Conservation (phyloP, 2,888 invertebrate genomes). For the Chrysotoxum bicinctum region DNA sequence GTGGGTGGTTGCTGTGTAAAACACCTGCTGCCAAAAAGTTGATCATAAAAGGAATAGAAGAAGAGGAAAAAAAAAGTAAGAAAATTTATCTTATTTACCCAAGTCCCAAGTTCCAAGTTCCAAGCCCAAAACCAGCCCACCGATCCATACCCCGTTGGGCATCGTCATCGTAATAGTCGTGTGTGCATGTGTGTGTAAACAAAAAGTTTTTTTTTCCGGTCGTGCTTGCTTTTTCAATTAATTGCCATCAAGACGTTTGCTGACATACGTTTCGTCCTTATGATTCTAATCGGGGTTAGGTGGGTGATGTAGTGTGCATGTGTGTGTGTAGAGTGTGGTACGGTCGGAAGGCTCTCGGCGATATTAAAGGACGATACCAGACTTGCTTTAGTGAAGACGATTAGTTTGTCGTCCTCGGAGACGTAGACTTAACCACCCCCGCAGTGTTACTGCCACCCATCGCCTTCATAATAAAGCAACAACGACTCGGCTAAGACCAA, state of each 20-base stretch:
- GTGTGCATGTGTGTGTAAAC: slow-evolving; percentile 47
- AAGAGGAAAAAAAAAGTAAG: neutral
- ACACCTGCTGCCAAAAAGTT: slow-evolving; percentile 67
- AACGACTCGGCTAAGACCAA: neutral
- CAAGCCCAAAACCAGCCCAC: neutral
- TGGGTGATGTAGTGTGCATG: slow-evolving; percentile 6
- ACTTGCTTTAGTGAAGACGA: slow-evolving; percentile 44
- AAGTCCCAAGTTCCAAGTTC: neutral
- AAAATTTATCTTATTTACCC: slow-evolving; percentile 26
- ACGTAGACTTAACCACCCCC: slow-evolving; percentile 34
- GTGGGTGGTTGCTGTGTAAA: slow-evolving; percentile 35
- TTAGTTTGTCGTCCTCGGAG: slow-evolving; percentile 50
- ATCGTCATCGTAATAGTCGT: slow-evolving; percentile 5
- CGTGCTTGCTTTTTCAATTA: slow-evolving; percentile 74
- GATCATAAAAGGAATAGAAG: slow-evolving; percentile 30
- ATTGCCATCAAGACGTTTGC: slow-evolving; percentile 73
- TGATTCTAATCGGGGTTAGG: slow-evolving; percentile 32
- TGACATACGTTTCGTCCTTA: slow-evolving; percentile 67
- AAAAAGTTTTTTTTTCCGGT: slow-evolving; percentile 68
- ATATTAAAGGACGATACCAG: slow-evolving; percentile 46
- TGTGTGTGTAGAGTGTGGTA: slow-evolving; percentile 16
- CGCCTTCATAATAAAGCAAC: slow-evolving; percentile 18
- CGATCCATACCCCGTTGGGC: neutral
- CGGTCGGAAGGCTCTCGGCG: slow-evolving; percentile 23
- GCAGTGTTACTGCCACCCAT: slow-evolving; percentile 27